A percentile compares a stretch with the other conserved stretches of the same genome.
Evolutionary conservation across 2,888 invertebrate genomes (phyloP).

Genomic region (Anorthoa munda): DNA sequence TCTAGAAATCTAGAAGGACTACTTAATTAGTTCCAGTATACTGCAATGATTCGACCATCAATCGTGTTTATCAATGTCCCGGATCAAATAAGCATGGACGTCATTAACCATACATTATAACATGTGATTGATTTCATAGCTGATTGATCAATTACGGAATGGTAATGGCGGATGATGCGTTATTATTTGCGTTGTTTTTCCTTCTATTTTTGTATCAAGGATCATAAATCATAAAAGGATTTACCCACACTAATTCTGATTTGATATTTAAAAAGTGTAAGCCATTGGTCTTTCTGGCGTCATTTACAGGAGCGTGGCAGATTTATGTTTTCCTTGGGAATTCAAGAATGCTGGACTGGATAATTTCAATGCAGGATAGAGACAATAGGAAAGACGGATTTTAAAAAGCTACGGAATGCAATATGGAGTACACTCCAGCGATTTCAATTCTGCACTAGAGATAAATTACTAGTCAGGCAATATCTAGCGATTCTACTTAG

Average conservation of each 20-base stretch:
- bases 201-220: background rate
- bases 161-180: conserved; percentile 2
- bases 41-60: conserved; percentile 43
- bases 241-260: background rate
- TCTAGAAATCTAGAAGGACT: too few relatives aligned
- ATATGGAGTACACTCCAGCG: conserved; percentile 19
- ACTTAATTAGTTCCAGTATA: conserved; percentile 26
- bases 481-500: conserved; percentile 15
- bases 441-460: conserved; percentile 21
- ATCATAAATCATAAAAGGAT: background rate
- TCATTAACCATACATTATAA: conserved; percentile 53
- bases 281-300: background rate
- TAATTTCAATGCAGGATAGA: background rate
- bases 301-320: background rate
- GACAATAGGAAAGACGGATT: background rate
- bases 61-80: conserved; percentile 58
- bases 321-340: background rate
- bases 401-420: conserved; percentile 20
- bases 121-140: conserved; percentile 54
- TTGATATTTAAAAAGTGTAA: background rate
- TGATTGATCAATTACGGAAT: conserved; percentile 47
- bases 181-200: background rate
- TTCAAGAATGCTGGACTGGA: background rate
- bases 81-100: conserved; percentile 47
- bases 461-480: conserved; percentile 36